A percentile compares a stretch with the other conserved stretches of the same genome.
Evolutionary conservation across 2,113 vertebrate genomes (phyloP).

Genomic region (Oreochromis tanganicae): DNA sequence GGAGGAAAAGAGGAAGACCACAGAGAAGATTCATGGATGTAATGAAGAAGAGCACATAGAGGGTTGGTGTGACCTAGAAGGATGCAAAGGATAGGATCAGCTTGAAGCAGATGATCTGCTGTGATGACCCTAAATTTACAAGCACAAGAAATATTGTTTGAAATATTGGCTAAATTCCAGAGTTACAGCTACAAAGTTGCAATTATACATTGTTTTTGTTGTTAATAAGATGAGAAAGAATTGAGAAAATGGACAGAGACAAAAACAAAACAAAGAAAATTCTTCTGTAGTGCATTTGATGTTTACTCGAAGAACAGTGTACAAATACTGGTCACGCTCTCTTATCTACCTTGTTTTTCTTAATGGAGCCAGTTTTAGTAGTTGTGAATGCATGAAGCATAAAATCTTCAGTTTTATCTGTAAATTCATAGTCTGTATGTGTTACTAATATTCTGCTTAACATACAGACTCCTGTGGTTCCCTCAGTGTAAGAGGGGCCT

Average conservation of each 20-base stretch:
- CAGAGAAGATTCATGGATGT: background rate
- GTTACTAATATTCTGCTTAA: background rate
- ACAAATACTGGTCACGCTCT: background rate
- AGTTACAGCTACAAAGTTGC: accelerated
- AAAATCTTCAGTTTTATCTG: background rate
- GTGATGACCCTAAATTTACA: background rate
- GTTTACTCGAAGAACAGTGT: background rate
- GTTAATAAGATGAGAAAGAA: background rate
- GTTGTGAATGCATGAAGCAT: background rate
- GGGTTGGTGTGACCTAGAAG: background rate
- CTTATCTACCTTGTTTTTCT: background rate
- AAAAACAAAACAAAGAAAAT: background rate
- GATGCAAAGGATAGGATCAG: background rate
- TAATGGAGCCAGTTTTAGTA: background rate
- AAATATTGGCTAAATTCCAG: background rate
- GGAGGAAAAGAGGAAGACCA: background rate
- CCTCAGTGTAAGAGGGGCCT: accelerated
- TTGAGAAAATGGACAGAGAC: background rate
- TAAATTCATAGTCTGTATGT: background rate
- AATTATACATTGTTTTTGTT: background rate
- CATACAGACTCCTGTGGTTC: background rate
- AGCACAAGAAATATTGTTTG: background rate
- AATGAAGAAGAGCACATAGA: background rate
- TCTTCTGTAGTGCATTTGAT: background rate
- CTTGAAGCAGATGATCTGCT: background rate